These are phyloP conservation scores for Oreocharis arfaki DNA, from an alignment of 2,113 vertebrate species.

Conservation along the genomic window DNA sequence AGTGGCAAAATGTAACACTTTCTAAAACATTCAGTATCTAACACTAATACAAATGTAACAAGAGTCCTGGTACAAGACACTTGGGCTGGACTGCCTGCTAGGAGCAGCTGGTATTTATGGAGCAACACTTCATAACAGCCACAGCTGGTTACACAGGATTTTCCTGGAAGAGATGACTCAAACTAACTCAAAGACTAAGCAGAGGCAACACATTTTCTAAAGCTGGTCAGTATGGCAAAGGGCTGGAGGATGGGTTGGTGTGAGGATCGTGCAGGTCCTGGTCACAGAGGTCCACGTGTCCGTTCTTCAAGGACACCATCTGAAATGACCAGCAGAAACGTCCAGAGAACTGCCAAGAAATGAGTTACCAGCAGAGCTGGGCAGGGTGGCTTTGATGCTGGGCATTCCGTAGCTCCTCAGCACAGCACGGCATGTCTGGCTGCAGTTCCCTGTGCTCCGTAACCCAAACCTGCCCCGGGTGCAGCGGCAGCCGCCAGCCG, in stretches of 20 bases:
- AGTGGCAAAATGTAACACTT: not conserved
- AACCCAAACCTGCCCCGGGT: not conserved
- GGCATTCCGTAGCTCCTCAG: not conserved
- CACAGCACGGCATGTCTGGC: fast-evolving
- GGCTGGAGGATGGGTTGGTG: not conserved
- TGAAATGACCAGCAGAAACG: not conserved
- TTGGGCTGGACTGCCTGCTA: not conserved
- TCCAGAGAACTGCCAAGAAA: not conserved
- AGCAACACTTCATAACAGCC: slow-evolving; percentile 16
- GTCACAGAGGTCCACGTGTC: not conserved
- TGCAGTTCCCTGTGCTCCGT: not conserved
- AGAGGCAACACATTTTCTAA: not conserved
- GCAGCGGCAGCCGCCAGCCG: fast-evolving
- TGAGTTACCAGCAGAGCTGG: not conserved
- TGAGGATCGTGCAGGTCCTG: not conserved
- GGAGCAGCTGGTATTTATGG: slow-evolving; percentile 45
- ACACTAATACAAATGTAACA: not conserved
- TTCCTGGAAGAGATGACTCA: not conserved
- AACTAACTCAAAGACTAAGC: not conserved
- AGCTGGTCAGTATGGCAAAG: not conserved
- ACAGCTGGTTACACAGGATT: slow-evolving; percentile 2
- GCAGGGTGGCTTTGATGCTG: not conserved
- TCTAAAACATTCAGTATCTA: not conserved
- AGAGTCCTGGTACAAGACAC: not conserved
- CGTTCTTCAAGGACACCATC: not conserved